Conservation (phyloP, 2,113 vertebrate species). For the Ctenodactylus gundi region DNA sequence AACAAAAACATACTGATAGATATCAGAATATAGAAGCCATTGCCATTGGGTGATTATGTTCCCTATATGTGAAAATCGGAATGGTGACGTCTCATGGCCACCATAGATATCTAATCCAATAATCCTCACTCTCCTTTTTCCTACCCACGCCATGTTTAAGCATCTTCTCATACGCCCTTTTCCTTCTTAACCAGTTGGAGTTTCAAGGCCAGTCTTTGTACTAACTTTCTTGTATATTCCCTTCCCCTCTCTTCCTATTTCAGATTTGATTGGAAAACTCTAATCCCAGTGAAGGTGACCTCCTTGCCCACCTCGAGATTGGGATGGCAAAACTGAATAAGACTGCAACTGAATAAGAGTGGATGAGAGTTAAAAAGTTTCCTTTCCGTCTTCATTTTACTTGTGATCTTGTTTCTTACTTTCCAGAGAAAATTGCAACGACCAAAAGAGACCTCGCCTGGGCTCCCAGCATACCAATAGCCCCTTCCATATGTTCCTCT, state of each 20-base stretch:
- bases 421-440: background rate
- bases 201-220: background rate
- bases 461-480: fast-evolving
- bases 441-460: background rate
- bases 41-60: background rate
- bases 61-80: background rate
- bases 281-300: background rate
- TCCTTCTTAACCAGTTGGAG: background rate
- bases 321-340: no score
- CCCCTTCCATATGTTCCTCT: background rate
- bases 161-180: background rate
- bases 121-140: background rate
- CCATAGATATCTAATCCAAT: background rate
- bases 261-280: background rate
- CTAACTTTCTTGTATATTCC: background rate
- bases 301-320: background rate
- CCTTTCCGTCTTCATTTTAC: background rate
- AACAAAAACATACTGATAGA: background rate
- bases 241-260: background rate
- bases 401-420: background rate
- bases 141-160: background rate
- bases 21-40: background rate
- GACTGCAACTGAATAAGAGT: background rate
- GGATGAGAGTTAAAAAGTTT: background rate
- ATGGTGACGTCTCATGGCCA: background rate